A percentile compares a stretch with the other conserved stretches of the same genome.
Evolutionary conservation across 2,888 invertebrate genomes (phyloP).

Genomic region (Shargacucullia verbasci): DNA sequence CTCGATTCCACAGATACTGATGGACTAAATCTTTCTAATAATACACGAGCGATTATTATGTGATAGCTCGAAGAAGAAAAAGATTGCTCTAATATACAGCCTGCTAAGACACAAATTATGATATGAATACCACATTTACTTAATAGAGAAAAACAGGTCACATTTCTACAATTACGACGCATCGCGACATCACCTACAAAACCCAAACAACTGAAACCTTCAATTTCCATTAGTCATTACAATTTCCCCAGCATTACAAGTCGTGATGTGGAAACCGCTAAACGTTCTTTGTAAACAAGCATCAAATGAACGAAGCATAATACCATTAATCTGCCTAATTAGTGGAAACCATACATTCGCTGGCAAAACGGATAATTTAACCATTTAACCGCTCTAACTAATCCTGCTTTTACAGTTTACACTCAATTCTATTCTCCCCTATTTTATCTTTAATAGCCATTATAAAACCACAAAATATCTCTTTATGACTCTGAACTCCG

Average conservation of each 20-base stretch:
- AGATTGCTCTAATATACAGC: too few relatives aligned
- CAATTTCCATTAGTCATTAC: constrained; percentile 1
- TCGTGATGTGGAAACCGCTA: constrained; percentile 21
- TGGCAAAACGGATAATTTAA: constrained; percentile 53
- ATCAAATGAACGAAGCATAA: constrained; percentile 43
- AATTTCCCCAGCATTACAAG: constrained; percentile 20
- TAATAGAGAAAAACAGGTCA: background rate
- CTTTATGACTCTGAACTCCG: constrained; percentile 13
- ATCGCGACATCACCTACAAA: background rate
- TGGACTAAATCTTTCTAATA: too few relatives aligned
- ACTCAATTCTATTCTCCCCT: constrained; percentile 24
- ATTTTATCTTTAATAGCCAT: constrained; percentile 13
- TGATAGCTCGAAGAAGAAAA: too few relatives aligned
- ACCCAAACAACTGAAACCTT: background rate
- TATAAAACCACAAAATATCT: constrained; percentile 29
- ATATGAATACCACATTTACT: too few relatives aligned
- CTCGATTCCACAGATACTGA: too few relatives aligned
- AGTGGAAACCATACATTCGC: constrained; percentile 65
- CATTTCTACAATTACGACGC: background rate
- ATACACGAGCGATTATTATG: too few relatives aligned
- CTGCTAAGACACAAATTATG: too few relatives aligned
- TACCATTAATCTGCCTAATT: constrained; percentile 62
- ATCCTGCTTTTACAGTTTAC: constrained; percentile 31
- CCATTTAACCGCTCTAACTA: constrained; percentile 49
- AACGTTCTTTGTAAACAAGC: constrained; percentile 43